Evolutionary conservation across 2,113 vertebrate species (phyloP).

Genomic region (Pelusios castaneus): DNA sequence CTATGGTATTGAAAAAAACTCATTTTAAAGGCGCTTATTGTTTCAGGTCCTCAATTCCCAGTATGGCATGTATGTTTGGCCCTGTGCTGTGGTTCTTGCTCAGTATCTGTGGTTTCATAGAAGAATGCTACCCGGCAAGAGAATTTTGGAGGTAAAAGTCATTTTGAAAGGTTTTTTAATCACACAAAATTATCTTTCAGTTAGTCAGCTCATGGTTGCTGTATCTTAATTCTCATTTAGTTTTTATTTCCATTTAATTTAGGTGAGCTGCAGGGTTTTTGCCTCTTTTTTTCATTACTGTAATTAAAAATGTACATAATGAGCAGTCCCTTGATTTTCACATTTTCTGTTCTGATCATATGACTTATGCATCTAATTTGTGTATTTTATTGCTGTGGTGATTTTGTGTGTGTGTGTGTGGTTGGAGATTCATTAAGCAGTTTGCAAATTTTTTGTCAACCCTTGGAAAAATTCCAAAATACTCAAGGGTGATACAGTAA

Average conservation of each 20-base stretch:
- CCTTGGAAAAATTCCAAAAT: background rate
- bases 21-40: background rate
- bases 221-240: background rate
- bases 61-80: conserved; percentile 93
- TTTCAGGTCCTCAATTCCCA: conserved; percentile 86
- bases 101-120: conserved; percentile 89
- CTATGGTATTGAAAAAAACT: background rate
- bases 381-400: background rate
- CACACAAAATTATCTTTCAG: background rate
- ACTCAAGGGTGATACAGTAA: background rate
- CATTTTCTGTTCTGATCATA: background rate
- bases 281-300: background rate
- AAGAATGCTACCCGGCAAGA: conserved; percentile 70
- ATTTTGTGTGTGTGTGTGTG: background rate
- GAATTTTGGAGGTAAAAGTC: conserved; percentile 86
- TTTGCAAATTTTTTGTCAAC: background rate
- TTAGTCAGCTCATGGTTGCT: background rate
- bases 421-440: background rate
- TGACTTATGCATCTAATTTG: background rate
- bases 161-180: background rate
- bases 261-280: background rate
- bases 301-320: background rate
- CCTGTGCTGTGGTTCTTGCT: conserved; percentile 90
- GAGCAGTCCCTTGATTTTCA: background rate
- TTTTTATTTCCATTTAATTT: background rate